Conservation (phyloP, 2,797 vertebrate species). For the Mus minutoides region DNA sequence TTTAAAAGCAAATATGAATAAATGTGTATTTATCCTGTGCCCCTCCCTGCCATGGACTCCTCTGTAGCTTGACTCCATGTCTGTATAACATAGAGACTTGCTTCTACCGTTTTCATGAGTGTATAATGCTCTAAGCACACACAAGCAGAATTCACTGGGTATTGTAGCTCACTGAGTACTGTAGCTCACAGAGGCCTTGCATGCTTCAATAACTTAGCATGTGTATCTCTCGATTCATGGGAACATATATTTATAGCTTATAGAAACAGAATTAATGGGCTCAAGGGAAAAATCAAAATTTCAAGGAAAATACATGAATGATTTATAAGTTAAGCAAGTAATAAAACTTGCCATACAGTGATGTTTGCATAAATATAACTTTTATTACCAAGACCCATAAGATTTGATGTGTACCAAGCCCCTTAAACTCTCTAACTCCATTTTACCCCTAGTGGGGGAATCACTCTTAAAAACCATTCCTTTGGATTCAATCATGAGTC, state of each 20-base stretch:
- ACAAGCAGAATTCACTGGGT: rapidly evolving
- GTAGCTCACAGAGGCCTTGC: rapidly evolving
- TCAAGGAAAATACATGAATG: not conserved
- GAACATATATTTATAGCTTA: not conserved
- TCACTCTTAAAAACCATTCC: constrained; percentile 19
- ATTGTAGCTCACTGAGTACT: rapidly evolving
- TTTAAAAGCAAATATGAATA: not conserved
- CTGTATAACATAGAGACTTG: not conserved
- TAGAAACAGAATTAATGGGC: not conserved
- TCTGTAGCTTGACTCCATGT: not conserved
- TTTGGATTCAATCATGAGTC: not conserved
- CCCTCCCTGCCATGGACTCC: not conserved
- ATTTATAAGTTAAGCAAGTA: not conserved
- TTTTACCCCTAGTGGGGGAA: not conserved
- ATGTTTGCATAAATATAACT: not conserved
- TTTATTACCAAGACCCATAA: not conserved
- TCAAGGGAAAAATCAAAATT: not conserved
- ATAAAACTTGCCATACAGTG: not conserved
- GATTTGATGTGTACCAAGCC: not conserved
- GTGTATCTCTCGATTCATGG: rapidly evolving
- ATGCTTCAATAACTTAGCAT: rapidly evolving
- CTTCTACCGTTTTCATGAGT: rapidly evolving
- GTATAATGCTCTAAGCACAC: rapidly evolving
- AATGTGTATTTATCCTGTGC: not conserved
- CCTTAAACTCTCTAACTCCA: not conserved